Base-by-base conservation (phyloP, 2,113 vertebrate genomes). In the Hymenochirus boettgeri region DNA sequence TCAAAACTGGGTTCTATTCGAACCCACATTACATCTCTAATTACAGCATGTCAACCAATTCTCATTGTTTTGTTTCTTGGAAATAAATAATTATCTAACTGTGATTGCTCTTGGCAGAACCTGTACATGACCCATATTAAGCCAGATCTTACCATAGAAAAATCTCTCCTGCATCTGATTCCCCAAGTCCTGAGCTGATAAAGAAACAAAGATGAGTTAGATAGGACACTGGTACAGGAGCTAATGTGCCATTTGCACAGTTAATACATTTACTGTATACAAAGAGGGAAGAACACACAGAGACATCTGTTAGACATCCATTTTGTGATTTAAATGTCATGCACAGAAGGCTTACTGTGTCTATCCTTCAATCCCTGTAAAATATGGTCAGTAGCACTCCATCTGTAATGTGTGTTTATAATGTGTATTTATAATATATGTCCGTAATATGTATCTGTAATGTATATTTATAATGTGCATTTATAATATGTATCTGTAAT, bases 141-240 rank as follows among this genome's bases (percentile, higher is more conserved):
- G 15, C 7, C n/a, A 31, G 7, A 37, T 19, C 64, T 67, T 27
- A 67, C 64, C 64, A 67, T 67, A 67, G 46, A 11, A 19, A 24
- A 67, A 67, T 2, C n/a, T 51, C 6, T 42, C 21, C 0, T 35
- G 33, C n/a, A 50, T 26, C 7, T 51, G 17, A 8, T n/a, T n/a
- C 13, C 18, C 27, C 46, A 42, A 3, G 24, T 53, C 56, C 37
- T 42, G 9, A n/a, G 4, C 51, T 58, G 23, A 4, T 18, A 42
- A 59, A 33, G 7, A 51, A 42, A 57, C n/a, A 2, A 4, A 33
- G 25, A 57, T 15, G 13, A 3, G 3, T 64, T 22, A 12, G 22
- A 26, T 42, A 5, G 1, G 18, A n/a, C 7, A 10, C 2, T 10
- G n/a, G 7, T 12, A 45, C 18, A 25, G n/a, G 39, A 42, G 39